These are phyloP conservation scores for Scaptomyza caliginosa DNA, from an alignment of 2,888 invertebrate species.

Conservation along the genomic window DNA sequence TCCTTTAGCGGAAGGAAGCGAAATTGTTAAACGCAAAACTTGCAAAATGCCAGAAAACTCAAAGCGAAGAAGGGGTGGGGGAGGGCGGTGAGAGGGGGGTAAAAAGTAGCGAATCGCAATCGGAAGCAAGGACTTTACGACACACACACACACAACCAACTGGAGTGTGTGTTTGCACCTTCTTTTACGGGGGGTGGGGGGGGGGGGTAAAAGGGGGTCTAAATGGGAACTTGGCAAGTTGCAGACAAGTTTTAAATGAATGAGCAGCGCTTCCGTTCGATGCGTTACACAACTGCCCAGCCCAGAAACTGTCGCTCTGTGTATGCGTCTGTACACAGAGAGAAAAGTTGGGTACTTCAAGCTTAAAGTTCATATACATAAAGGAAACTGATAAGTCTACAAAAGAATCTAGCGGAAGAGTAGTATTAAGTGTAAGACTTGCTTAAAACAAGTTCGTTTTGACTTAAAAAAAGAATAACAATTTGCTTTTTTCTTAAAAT, in stretches of 20 bases:
- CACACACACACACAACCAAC: constrained; percentile 26
- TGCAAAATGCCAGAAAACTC: constrained; percentile 70
- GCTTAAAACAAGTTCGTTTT: too few species aligned
- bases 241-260: constrained; percentile 83
- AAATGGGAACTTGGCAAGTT: constrained; percentile 75
- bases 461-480: too few species aligned
- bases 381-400: too few species aligned
- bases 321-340: constrained; percentile 7
- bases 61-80: neutral
- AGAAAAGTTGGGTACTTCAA: neutral
- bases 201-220: neutral
- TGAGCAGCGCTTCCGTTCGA: constrained; percentile 81
- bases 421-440: too few species aligned
- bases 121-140: constrained; percentile 70
- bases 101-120: constrained; percentile 15
- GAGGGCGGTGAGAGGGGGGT: constrained; percentile 3
- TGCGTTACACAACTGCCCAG: constrained; percentile 60
- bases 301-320: constrained; percentile 25
- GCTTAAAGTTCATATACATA: too few species aligned
- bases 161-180: constrained; percentile 56
- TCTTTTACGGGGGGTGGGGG: constrained; percentile 6
- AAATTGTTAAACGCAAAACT: constrained; percentile 80
- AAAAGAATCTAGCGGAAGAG: too few species aligned
- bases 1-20: constrained; percentile 77
- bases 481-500: too few species aligned